These are phyloP conservation scores for Petaurus breviceps DNA, from an alignment of 2,113 vertebrate species.

Conservation along the genomic window DNA sequence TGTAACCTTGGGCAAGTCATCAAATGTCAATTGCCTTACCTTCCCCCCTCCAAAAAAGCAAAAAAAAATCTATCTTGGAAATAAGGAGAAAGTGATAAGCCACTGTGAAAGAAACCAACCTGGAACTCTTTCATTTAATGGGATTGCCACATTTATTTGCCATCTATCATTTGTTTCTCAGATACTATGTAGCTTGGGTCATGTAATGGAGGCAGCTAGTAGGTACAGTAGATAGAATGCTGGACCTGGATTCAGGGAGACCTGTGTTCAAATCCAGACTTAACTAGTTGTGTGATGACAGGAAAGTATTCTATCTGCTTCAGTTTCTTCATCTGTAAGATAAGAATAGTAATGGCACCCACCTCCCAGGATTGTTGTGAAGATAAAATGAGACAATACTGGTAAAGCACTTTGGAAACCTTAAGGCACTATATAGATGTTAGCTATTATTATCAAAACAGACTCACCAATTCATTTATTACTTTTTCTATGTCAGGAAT, in stretches of 20 bases:
- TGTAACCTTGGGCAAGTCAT: no score
- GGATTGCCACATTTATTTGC: not conserved
- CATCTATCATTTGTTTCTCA: not conserved
- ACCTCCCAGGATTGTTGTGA: not conserved
- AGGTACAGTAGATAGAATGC: not conserved
- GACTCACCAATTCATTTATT: not conserved
- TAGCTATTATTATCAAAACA: not conserved
- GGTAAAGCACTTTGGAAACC: not conserved
- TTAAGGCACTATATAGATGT: not conserved
- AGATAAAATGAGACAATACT: not conserved
- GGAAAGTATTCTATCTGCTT: not conserved
- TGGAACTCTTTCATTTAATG: not conserved
- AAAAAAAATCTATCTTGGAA: not conserved
- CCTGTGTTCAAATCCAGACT: not conserved
- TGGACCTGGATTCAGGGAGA: not conserved
- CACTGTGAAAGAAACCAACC: not conserved
- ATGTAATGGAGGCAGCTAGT: not conserved
- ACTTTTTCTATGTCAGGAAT: slow-evolving; percentile 26
- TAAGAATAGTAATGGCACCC: not conserved
- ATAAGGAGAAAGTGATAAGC: not conserved
- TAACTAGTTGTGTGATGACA: not conserved
- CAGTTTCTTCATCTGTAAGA: not conserved
- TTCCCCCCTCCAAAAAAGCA: no score
- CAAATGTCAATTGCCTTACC: no score
- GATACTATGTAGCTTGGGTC: not conserved